These are phyloP conservation scores for Aleiodes testaceus DNA, from an alignment of 2,888 invertebrate genomes.

Conservation along the genomic window DNA sequence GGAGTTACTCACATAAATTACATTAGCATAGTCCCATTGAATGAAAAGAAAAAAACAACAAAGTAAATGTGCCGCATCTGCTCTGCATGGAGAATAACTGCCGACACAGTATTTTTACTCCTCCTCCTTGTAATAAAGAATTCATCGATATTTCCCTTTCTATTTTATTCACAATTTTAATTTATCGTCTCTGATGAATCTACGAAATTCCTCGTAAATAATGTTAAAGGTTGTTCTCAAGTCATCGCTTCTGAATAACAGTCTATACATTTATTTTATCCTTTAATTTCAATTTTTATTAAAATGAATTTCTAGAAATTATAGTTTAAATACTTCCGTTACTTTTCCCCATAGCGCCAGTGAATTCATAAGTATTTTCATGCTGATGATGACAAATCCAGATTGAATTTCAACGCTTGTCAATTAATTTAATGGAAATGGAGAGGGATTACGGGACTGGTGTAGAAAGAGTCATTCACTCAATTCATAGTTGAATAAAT, in stretches of 20 bases:
- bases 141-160: slow-evolving; percentile 18
- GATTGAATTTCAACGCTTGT: slow-evolving; percentile 40
- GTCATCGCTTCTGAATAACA: slow-evolving; percentile 23
- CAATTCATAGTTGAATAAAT: background rate
- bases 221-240: slow-evolving; percentile 4
- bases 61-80: slow-evolving; percentile 60
- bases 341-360: background rate
- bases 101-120: slow-evolving; percentile 37
- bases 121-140: slow-evolving; percentile 34
- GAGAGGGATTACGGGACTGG: background rate
- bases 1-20: slow-evolving; percentile 60
- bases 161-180: slow-evolving; percentile 23
- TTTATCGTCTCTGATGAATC: slow-evolving; percentile 22
- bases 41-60: slow-evolving; percentile 51
- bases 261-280: slow-evolving; percentile 16
- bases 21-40: slow-evolving; percentile 64
- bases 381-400: slow-evolving; percentile 37
- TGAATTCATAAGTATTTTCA: slow-evolving; percentile 14
- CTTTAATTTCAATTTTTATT: slow-evolving; percentile 44
- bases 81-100: slow-evolving; percentile 59
- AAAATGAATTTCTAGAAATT: slow-evolving; percentile 38
- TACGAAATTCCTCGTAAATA: slow-evolving; percentile 27
- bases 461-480: slow-evolving; percentile 10
- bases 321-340: slow-evolving; percentile 36
- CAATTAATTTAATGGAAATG: slow-evolving; percentile 26